Base-by-base conservation (phyloP, 1,140 invertebrate genomes). In the Drosophila busckii region DNA sequence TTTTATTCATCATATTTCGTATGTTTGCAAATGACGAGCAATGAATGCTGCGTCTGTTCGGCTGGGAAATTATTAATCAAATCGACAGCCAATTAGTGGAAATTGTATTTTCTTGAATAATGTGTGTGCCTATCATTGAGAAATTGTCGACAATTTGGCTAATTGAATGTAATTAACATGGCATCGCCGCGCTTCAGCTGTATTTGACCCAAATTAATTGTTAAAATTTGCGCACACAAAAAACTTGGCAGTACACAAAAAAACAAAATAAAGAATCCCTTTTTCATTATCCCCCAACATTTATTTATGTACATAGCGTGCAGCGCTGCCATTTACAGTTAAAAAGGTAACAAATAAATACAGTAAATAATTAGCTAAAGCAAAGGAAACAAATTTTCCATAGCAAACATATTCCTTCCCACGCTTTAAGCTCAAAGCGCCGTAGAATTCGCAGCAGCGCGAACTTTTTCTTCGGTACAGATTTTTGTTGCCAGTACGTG, bases 161-260 rank as follows among this genome's bases (percentile, higher is more conserved):
- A 80, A 80, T 80, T 80, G 69, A 75, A 63, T 65, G 75, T 65
- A 80, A 80, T 80, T 82, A 80, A 48, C 73, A 82, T 82, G 53
- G 22, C 32, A 26, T 48, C 38, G 26, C 19, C 16, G 20, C 6
- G n/a, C 23, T 38, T 52, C 41, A 9, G 28, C 34, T 54, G 63
- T 25, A 34, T 56, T 42, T 56, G 37, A 62, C 53, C 49, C 68
- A 71, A 78, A 80, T 78, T 78, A 78, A 80, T 80, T 80, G 67
- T 64, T 41, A 45, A 50, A 63, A 54, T 62, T 69, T 58, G 37
- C 69, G 49, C 45, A 52, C 56, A 34, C 48, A 42, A 58, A 16
- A 15, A 15, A 46, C n/a, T n/a, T n/a, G n/a, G n/a, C n/a, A n/a
- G n/a, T n/a, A 58, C 59, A 58, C 42, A 32, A 32, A 58, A 63